phyloP scores from a whole-genome alignment of 1,140 invertebrate genomes.

The Saccostrea echinata region DNA sequence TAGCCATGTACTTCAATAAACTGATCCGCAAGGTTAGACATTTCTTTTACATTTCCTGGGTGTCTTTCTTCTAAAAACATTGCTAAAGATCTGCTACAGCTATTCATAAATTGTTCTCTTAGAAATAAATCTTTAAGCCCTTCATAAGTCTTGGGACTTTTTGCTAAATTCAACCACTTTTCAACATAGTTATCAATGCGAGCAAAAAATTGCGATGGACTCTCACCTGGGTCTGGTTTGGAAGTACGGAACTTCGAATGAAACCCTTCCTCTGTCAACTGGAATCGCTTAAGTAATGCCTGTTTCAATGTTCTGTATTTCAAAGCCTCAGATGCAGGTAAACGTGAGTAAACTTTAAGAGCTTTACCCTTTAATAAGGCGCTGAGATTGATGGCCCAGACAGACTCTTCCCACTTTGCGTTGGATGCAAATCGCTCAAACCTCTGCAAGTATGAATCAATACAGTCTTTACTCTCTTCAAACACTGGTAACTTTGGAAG shows the following conservation, averaged over 20 bases:
- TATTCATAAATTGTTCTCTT: constrained; percentile 38
- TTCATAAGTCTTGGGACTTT: not conserved
- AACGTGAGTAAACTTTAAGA: constrained; percentile 33
- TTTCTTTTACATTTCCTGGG: constrained; percentile 27
- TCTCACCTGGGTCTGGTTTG: constrained; percentile 49
- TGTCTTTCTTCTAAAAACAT: constrained; percentile 44
- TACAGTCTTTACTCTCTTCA: constrained; percentile 34
- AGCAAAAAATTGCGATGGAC: constrained; percentile 41
- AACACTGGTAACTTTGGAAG: constrained; percentile 40
- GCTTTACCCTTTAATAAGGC: constrained; percentile 36
- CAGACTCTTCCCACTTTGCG: constrained; percentile 32
- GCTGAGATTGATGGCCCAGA: constrained; percentile 39
- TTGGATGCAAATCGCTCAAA: constrained; percentile 45
- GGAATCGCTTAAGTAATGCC: constrained; percentile 43
- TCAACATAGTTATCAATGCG: constrained; percentile 34
- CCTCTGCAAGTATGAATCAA: constrained; percentile 40
- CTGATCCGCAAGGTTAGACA: constrained; percentile 42
- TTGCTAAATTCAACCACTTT: constrained; percentile 38
- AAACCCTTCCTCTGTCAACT: constrained; percentile 35
- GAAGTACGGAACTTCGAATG: constrained; percentile 29
- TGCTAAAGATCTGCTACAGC: constrained; percentile 6
- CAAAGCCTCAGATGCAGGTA: not conserved
- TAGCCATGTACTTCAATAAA: not conserved
- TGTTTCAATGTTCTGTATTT: constrained; percentile 41
- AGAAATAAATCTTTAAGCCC: constrained; percentile 42